Percentiles rank a stretch among this genome's conserved stretches.
phyloP scores from a whole-genome alignment of 1,140 invertebrate species.

The Streblospio benedicti region DNA sequence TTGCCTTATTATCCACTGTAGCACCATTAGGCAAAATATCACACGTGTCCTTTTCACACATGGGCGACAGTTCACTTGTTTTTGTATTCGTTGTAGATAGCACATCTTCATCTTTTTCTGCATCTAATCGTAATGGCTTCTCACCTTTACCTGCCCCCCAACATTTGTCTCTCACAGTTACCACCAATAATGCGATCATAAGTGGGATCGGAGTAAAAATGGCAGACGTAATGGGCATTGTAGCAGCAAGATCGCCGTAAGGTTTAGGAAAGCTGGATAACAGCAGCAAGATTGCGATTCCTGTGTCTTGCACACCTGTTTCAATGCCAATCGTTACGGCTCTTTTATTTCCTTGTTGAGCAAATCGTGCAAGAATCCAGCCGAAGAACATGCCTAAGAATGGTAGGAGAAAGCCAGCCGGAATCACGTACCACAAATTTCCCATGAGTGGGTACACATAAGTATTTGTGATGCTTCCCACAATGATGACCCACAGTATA shows the following conservation, averaged over 20 bases:
- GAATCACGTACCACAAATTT: conserved; percentile 56
- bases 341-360: conserved; percentile 57
- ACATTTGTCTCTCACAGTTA: not conserved
- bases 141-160: not conserved
- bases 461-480: conserved; percentile 76
- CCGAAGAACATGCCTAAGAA: conserved; percentile 74
- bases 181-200: not conserved
- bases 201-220: conserved; percentile 31
- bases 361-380: conserved; percentile 54
- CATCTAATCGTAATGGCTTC: too few species aligned
- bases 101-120: too few species aligned
- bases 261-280: conserved; percentile 35
- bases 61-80: too few species aligned
- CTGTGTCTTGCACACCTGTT: conserved; percentile 90
- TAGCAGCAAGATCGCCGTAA: conserved; percentile 33
- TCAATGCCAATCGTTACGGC: conserved; percentile 80
- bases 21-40: too few species aligned
- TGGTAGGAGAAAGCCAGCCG: conserved; percentile 71
- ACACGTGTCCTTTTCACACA: too few species aligned
- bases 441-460: conserved; percentile 75
- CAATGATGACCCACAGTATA: conserved; percentile 76
- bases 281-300: conserved; percentile 80
- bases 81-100: too few species aligned
- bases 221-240: conserved; percentile 30
- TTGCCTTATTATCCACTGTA: too few species aligned